Evolutionary conservation across 2,888 invertebrate genomes (phyloP).

Genomic region (Aphelenchoides bicaudatus): DNA sequence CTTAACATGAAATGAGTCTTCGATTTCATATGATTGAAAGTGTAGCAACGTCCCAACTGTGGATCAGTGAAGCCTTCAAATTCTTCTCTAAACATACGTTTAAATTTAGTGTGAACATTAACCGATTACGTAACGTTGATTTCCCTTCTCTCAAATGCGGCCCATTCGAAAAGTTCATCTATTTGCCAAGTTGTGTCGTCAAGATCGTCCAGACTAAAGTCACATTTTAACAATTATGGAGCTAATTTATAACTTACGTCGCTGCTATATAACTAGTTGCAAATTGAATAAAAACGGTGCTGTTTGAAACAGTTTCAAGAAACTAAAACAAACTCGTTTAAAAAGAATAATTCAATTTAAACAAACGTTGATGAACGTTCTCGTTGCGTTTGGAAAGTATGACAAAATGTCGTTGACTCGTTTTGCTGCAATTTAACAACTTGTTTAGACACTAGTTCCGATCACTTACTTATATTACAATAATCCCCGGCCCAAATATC

Average conservation of each 20-base stretch:
- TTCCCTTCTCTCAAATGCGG: constrained; percentile 37
- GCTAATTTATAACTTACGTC: not conserved
- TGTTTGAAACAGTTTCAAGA: constrained; percentile 5
- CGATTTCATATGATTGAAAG: constrained; percentile 38
- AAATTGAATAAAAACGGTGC: constrained; percentile 6
- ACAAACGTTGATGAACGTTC: not conserved
- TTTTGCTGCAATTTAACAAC: not conserved
- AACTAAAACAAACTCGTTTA: not conserved
- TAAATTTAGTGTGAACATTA: not conserved
- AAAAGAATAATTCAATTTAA: not conserved
- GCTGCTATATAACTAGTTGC: constrained; percentile 12
- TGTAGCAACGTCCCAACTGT: constrained; percentile 41
- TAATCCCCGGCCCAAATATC: constrained; percentile 12
- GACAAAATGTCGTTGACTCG: constrained; percentile 1
- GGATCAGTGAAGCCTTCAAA: constrained; percentile 21
- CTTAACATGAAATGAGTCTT: constrained; percentile 29
- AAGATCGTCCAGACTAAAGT: constrained; percentile 5
- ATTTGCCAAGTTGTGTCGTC: constrained; percentile 38
- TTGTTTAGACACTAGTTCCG: not conserved
- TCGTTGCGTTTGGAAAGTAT: constrained; percentile 10
- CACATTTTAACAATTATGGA: not conserved
- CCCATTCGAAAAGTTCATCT: constrained; percentile 40
- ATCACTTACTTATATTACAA: constrained; percentile 18
- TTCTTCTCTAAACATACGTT: not conserved
- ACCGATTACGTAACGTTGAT: constrained; percentile 27